phyloP scores from a whole-genome alignment of 2,113 vertebrate species.

The Rynchops niger region DNA sequence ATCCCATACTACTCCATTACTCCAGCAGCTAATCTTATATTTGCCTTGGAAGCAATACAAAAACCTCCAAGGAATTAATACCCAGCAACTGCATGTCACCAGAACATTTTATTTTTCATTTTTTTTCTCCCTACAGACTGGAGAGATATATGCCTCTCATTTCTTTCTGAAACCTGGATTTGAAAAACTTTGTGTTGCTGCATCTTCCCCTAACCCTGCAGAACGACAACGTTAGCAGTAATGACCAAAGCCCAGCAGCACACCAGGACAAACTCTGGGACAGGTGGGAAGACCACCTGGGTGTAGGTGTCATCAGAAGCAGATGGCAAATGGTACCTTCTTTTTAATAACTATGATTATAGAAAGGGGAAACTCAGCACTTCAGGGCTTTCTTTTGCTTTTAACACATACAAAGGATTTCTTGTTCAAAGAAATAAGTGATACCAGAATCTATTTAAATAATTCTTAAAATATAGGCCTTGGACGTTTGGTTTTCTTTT shows the following conservation, averaged over 20 bases:
- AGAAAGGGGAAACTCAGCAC: neutral
- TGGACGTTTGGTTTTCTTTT: neutral
- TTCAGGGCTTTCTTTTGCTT: neutral
- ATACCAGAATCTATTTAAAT: neutral
- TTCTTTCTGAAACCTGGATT: conserved; percentile 10
- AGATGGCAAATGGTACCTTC: neutral
- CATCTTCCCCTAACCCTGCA: neutral
- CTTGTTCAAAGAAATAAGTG: neutral
- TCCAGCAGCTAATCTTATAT: conserved; percentile 24
- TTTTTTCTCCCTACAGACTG: neutral
- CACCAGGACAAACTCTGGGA: neutral
- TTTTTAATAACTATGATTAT: neutral
- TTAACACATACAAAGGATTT: neutral
- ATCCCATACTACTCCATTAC: neutral
- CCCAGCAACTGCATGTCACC: conserved; percentile 23
- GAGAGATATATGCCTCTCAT: neutral
- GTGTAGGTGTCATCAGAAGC: neutral
- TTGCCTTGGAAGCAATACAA: conserved; percentile 45
- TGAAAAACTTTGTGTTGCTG: neutral
- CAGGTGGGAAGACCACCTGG: neutral
- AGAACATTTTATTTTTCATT: conserved; percentile 40
- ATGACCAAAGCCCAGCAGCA: neutral
- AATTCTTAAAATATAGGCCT: neutral
- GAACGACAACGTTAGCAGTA: neutral
- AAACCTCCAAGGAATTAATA: conserved; percentile 42